These are phyloP conservation scores for Stichodactyla mertensii DNA, from an alignment of 64 coral and sea anemone species.

Conservation along the genomic window DNA sequence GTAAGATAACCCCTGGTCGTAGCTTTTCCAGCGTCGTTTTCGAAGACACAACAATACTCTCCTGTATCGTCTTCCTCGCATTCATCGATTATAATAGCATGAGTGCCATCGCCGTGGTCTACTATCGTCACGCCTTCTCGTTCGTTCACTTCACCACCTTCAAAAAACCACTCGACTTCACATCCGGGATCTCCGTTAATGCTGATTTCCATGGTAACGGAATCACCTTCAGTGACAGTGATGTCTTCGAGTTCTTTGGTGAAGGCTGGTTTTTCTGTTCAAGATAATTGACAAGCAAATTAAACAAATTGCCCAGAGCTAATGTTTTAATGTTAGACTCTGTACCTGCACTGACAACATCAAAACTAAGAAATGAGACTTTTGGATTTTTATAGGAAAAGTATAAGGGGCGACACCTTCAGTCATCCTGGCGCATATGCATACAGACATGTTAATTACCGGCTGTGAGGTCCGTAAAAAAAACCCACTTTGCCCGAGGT, in stretches of 20 bases:
- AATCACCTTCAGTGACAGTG: constrained; percentile 52
- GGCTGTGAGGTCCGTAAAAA: too few species aligned
- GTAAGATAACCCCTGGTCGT: constrained; percentile 46
- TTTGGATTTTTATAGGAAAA: too few species aligned
- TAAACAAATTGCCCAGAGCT: too few species aligned
- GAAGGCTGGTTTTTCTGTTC: constrained; percentile 34
- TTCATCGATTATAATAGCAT: constrained; percentile 39
- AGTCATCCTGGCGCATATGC: too few species aligned
- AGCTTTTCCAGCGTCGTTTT: constrained; percentile 48
- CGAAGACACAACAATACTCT: constrained; percentile 56
- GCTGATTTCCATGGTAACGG: constrained; percentile 46
- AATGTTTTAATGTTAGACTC: too few species aligned
- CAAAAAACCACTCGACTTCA: constrained; percentile 55
- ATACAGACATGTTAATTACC: too few species aligned
- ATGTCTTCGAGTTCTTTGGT: constrained; percentile 52
- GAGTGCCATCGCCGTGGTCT: constrained; percentile 28
- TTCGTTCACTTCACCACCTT: constrained; percentile 36
- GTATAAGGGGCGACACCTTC: too few species aligned
- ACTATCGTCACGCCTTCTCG: constrained; percentile 23
- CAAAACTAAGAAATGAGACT: too few species aligned
- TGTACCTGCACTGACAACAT: too few species aligned
- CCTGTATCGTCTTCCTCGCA: constrained; percentile 59
- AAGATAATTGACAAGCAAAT: not conserved
- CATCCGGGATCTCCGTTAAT: constrained; percentile 36
- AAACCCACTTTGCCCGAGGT: too few species aligned